These are phyloP conservation scores for Bombus consobrinus DNA, from an alignment of 1,140 invertebrate genomes.

Conservation along the genomic window DNA sequence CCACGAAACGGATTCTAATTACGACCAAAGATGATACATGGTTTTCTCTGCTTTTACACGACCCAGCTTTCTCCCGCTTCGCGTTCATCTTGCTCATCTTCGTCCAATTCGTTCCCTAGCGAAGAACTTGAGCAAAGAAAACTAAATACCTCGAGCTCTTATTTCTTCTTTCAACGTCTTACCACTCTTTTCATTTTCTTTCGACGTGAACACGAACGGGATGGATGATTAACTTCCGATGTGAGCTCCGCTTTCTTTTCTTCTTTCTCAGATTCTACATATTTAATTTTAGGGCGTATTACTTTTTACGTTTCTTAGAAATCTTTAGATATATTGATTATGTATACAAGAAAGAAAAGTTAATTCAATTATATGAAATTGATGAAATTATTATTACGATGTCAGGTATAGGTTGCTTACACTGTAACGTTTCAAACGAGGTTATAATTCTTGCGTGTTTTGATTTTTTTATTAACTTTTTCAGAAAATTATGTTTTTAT, in stretches of 20 bases:
- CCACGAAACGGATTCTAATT: conserved; percentile 73
- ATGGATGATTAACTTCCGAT: conserved; percentile 36
- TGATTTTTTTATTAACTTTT: too few species aligned
- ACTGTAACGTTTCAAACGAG: too few species aligned
- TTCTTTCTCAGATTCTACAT: conserved; percentile 26
- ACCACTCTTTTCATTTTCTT: conserved; percentile 14
- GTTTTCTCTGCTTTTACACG: conserved; percentile 42
- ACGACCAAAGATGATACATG: conserved; percentile 65
- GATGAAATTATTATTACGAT: too few species aligned
- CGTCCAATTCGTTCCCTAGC: conserved; percentile 14
- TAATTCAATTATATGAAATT: too few species aligned
- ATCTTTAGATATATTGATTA: too few species aligned
- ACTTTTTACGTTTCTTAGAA: not conserved
- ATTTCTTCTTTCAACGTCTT: not conserved
- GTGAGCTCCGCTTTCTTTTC: conserved; percentile 15
- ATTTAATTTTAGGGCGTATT: conserved; percentile 62
- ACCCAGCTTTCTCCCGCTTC: not conserved
- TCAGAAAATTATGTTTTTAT: too few species aligned
- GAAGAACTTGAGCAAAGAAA: conserved; percentile 8
- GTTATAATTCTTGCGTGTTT: too few species aligned
- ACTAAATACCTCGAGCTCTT: conserved; percentile 38
- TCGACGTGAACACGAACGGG: conserved; percentile 6
- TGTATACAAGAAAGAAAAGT: too few species aligned
- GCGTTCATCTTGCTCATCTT: conserved; percentile 4
- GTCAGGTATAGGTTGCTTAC: too few species aligned